Evolutionary conservation across 2,113 vertebrate species (phyloP), one percentile per base, ranked within the genome.

Genomic region (Ochotona princeps): DNA sequence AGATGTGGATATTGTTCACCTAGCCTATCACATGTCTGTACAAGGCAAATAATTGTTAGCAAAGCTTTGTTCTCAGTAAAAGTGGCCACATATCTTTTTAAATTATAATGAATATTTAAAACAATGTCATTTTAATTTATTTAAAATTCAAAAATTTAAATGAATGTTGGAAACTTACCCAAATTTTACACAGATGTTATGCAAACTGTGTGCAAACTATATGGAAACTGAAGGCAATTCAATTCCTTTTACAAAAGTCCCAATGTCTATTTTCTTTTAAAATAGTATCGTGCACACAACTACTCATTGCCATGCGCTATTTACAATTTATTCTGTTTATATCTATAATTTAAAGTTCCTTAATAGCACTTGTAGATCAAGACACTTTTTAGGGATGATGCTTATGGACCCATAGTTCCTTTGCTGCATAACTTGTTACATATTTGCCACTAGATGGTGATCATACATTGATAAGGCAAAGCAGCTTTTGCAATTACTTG

Each of bases 391-490:
- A 73, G 75, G 26, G 67, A 73, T 32, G 11, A 25, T 2, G 10
- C 38, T 44, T 44, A 6, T 44, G 6, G 38, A 44, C 54, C 6
- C 18, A 18, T 1, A 57, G 17, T 18, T 11, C 47, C 38, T 49
- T 72, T 8, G 66, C 8, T 2, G 7, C 26, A 7, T 54, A 89
- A 76, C 76, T 13, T 60, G n/a, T 61, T 76, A 73, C 11, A 38
- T 17, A 54, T 1, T 11, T 21, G 72, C 92, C 92, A 67, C 47
- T 81, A 94, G 92, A 90, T 91, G 84, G 90, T 20, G 32, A 44
- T 63, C 23, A 83, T 9, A 91, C 67, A 57, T 30, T 14, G 87
- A 11, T 26, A 63, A 83, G 90, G 63, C 65, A 87, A 83, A 90
- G 15, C 54, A 51, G 69, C 54, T 49, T 85, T 67, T 72, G 72